Evolutionary conservation across 2,113 vertebrate genomes (phyloP), one percentile per base, ranked within the genome.

Genomic region (Pholis gunnellus): DNA sequence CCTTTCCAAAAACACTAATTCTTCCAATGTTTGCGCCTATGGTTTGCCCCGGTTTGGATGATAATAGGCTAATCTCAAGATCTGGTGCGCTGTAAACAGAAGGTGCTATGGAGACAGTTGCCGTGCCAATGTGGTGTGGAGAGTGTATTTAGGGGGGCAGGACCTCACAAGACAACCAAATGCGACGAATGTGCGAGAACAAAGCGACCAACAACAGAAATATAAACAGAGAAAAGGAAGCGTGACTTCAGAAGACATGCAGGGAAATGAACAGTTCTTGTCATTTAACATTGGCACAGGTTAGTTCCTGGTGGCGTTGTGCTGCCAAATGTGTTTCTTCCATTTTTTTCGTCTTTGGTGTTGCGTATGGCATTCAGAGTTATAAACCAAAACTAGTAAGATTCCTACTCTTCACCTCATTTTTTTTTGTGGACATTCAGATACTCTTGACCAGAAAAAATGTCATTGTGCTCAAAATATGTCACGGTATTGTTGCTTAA

Each of bases 31-130:
- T 77, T 64, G 25, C 15, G 1, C 42, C 42, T 38, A 9, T 38
- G 38, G 46, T 50, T 56, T 22, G 18, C 50, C 48, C 13, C 0
- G 46, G 29, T 46, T 81, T 14, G 50, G 18, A 75, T 44, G 34
- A 44, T 27, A 36, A 31, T 22, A 1, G 18, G 25, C n/a, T 46
- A 25, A 66, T 72, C 7, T 79, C 54, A 67, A 8, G 15, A 40
- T 5, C 42, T 73, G 66, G 57, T 81, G 54, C 77, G 14, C 27
- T 60, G 67, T 79, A 66, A 87, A 84, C 84, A 85, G 11, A 74
- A 71, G 46, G 59, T 81, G 70, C 78, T 65, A 89, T 89, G 84
- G 88, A 80, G 69, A 84, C 78, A 0, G 82, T 87, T 73, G 59
- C 90, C 70, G 1, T 80, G 84, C 44, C 75, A 78, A 31, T 79